phyloP scores from a whole-genome alignment of 2,797 vertebrate genomes.

The Thalassophryne amazonica region DNA sequence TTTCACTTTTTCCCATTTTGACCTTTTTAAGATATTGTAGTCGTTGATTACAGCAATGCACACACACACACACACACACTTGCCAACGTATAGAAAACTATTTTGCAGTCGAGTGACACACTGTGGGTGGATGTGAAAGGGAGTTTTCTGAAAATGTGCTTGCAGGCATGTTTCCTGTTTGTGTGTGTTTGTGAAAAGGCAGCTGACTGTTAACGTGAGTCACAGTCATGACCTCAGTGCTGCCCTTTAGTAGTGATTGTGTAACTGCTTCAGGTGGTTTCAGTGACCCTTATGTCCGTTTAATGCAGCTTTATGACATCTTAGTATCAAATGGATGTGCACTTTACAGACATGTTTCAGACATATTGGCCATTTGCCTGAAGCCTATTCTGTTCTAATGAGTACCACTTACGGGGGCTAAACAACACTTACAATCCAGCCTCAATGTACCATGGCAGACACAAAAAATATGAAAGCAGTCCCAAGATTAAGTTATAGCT shows the following conservation, averaged over 20 bases:
- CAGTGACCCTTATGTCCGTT: not conserved
- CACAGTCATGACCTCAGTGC: not conserved
- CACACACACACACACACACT: slow-evolving; percentile 1
- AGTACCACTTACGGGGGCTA: too few relatives aligned
- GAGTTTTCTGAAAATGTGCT: slow-evolving; percentile 22
- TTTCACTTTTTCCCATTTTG: slow-evolving; percentile 53
- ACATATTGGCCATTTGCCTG: too few relatives aligned
- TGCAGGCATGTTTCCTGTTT: slow-evolving; percentile 9
- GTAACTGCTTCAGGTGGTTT: not conserved
- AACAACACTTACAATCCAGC: too few relatives aligned
- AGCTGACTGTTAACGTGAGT: not conserved
- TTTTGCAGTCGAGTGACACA: slow-evolving; percentile 3
- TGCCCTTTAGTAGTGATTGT: slow-evolving; percentile 39
- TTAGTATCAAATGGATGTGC: too few relatives aligned
- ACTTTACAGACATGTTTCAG: too few relatives aligned
- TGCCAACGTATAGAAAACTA: slow-evolving; percentile 48
- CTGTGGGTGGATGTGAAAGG: slow-evolving; percentile 23
- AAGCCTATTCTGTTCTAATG: too few relatives aligned
- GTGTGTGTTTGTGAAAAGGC: not conserved
- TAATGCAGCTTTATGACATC: too few relatives aligned
- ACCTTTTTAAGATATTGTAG: not conserved
- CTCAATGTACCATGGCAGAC: too few relatives aligned
- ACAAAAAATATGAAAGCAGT: too few relatives aligned
- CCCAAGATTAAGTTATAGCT: too few relatives aligned
- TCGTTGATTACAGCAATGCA: not conserved